Evolutionary conservation across 1,140 invertebrate species (phyloP).

Genomic region (Drosophila micromelanica): DNA sequence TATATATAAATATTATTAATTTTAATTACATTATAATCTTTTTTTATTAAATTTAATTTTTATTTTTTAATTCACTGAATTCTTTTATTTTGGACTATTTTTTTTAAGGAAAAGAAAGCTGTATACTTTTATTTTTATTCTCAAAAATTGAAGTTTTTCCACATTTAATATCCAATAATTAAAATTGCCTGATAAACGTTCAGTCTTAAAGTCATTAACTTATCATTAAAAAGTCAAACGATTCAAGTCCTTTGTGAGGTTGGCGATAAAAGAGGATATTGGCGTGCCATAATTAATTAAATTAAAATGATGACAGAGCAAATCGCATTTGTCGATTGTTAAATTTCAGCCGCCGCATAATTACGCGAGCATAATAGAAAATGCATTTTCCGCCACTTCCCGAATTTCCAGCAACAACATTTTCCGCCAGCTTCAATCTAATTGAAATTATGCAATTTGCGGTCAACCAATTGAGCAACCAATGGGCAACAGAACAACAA

Average conservation of each 20-base stretch:
- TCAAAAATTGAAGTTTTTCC: too few relatives aligned
- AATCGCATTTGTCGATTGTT: constrained; percentile 39
- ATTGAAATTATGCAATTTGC: constrained; percentile 57
- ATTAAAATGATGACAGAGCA: constrained; percentile 24
- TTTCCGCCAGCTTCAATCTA: constrained; percentile 13
- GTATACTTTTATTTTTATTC: too few relatives aligned
- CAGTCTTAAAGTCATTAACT: too few relatives aligned
- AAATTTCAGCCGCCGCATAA: constrained; percentile 11
- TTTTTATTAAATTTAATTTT: too few relatives aligned
- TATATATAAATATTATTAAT: too few relatives aligned
- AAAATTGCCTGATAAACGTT: too few relatives aligned
- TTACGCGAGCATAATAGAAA: constrained; percentile 36
- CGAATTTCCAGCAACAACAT: not conserved
- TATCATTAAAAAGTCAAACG: constrained; percentile 12
- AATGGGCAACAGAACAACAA: constrained; percentile 20
- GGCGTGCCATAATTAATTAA: constrained; percentile 33
- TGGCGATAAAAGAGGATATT: constrained; percentile 1
- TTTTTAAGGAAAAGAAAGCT: too few relatives aligned
- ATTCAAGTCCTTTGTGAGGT: not conserved
- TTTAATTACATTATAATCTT: too few relatives aligned
- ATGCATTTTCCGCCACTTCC: constrained; percentile 7
- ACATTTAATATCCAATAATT: too few relatives aligned
- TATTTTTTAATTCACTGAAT: too few relatives aligned
- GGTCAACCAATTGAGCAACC: constrained; percentile 44
- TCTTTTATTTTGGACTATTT: too few relatives aligned